Base-by-base conservation (phyloP, 2,888 invertebrate genomes). In the Drosophila nr. medialis region DNA sequence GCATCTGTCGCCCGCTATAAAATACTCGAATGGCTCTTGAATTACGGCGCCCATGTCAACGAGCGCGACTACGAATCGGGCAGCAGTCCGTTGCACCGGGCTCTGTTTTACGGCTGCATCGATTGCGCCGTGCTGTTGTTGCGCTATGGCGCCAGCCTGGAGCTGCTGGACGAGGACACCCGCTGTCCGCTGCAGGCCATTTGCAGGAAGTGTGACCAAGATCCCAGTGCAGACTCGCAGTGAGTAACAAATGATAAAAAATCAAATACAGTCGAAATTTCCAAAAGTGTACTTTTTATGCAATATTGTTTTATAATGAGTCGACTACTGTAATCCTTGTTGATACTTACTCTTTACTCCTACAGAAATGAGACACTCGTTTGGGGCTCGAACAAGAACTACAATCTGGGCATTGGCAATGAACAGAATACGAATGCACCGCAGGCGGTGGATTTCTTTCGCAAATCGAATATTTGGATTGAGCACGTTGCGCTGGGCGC, bases 351-450 rank as follows among this genome's bases (percentile, higher is more conserved):
- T 24, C 29, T 10, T 11, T 24, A 30, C 4, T 2, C 58, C 4
- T 13, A 3, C 53, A 87, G 86, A 36, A 92, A 89, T 73, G 96
- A 97, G 88, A 95, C 96, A 0, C 96, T 96, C 80, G 95, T 96
- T 1, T 98, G 97, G 97, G 98, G 98, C 13, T 95, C 95, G 42
- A 98, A 98, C 92, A 94, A 95, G 48, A 98, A 98, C 92, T 97
- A 96, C 91, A 97, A 96, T 4, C 94, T 98, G 11, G 98, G 98
- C 1, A 95, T 96, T 32, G 95, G 95, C 61, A 94, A 95, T 54
- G 95, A 96, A 83, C 95, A 96, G 84, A 94, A 94, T 15, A 93
- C 95, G 51, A 92, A 93, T 60, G 81, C 93, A 8, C 96, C 97
- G 0, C 96, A 96, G 86, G 90, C 95, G 34, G 92, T 96, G 49